Conservation (phyloP, 2,113 vertebrate species). For the Todiramphus chloris region DNA sequence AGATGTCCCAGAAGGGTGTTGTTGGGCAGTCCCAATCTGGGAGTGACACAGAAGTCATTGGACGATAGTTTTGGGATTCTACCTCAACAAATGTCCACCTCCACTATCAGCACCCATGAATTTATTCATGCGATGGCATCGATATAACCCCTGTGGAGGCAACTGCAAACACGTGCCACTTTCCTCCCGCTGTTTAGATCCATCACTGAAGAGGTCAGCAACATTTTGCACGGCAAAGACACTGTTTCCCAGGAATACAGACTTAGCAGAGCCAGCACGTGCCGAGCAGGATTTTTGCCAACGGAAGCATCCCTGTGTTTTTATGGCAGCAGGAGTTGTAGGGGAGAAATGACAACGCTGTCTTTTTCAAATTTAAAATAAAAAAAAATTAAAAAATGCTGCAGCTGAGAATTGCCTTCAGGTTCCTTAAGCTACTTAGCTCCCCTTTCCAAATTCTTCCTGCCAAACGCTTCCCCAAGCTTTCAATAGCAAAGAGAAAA, state of each 20-base stretch:
- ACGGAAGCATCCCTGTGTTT: neutral
- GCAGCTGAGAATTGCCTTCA: neutral
- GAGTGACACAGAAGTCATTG: neutral
- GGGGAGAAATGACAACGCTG: neutral
- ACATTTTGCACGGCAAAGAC: neutral
- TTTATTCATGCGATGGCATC: neutral
- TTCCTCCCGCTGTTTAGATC: neutral
- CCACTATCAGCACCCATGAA: neutral
- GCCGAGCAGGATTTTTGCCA: neutral
- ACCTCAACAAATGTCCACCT: neutral
- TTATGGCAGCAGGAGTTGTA: accelerated
- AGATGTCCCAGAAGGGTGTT: neutral
- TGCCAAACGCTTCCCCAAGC: neutral
- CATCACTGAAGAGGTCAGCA: neutral
- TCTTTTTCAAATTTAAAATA: neutral
- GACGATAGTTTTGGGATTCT: neutral
- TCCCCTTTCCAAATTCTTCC: neutral
- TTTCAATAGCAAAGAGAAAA: neutral
- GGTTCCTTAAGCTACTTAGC: neutral
- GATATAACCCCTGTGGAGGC: neutral
- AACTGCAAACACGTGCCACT: accelerated
- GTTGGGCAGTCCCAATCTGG: neutral
- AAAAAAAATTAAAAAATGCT: neutral
- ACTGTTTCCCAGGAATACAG: neutral
- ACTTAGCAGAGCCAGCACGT: neutral